These are phyloP conservation scores for Capra hircus DNA, from an alignment of 2,113 vertebrate species.

Conservation along the genomic window DNA sequence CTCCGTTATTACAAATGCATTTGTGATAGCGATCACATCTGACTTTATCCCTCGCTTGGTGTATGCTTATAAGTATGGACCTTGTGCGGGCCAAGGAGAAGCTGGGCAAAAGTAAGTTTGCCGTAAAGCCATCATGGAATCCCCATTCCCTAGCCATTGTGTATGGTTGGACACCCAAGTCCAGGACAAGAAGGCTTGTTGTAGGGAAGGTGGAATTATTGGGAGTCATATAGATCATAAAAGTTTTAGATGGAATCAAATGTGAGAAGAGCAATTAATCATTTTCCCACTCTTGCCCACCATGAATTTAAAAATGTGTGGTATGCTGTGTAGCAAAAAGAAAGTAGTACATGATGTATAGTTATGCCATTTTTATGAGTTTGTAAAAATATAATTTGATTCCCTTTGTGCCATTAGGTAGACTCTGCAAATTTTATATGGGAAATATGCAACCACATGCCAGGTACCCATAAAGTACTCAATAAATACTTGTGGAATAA, in stretches of 20 bases:
- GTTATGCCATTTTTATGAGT: neutral
- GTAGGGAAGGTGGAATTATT: neutral
- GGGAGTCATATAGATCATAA: neutral
- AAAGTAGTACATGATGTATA: neutral
- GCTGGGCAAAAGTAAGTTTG: slow-evolving; percentile 90
- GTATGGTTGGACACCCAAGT: neutral
- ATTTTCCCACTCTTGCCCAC: neutral
- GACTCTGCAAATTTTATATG: neutral
- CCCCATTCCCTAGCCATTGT: neutral
- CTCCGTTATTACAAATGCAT: slow-evolving; percentile 96
- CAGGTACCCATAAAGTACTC: neutral
- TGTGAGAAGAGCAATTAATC: neutral
- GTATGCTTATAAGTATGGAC: slow-evolving; percentile 95
- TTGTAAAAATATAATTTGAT: neutral
- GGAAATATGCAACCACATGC: neutral
- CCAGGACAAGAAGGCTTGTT: neutral
- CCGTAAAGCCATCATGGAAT: neutral
- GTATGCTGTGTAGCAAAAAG: neutral
- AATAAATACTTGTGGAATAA: neutral
- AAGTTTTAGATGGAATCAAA: neutral
- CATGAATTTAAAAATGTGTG: neutral
- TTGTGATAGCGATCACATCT: slow-evolving; percentile 96
- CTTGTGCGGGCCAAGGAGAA: slow-evolving; percentile 91
- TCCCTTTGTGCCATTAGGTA: neutral
- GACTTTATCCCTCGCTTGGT: slow-evolving; percentile 98